Base-by-base conservation (phyloP, 2,797 vertebrate species). In the Diglossa cyanea region DNA sequence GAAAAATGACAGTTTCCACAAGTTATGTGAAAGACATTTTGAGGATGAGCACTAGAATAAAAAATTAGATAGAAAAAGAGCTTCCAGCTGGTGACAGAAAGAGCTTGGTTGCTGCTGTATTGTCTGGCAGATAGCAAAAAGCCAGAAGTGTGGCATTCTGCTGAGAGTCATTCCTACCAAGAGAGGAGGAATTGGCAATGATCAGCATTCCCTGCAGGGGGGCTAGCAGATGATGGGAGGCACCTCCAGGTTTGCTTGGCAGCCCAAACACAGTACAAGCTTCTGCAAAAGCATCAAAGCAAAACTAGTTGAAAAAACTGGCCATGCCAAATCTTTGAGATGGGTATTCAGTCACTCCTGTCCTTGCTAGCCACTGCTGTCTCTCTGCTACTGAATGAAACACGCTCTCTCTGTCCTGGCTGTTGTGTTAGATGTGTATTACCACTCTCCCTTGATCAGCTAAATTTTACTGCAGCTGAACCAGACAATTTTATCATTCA, bases 21-120 rank as follows among this genome's bases (percentile, higher is more conserved):
- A 81, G 62, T 82, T 62, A 30, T 53, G 53, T 53, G 91, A 85
- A 92, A 94, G 77, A 66, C 35, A 54, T 88, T 70, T 73, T 55
- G 74, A 90, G n/a, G 67, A 87, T 63, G 35, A 94, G 48, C 86
- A 87, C 55, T 61, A 63, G 85, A 66, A 73, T 94, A 60, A 94
- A 92, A 94, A 92, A 88, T 48, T 6, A 80, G 31, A 60, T 16
- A 65, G 65, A 79, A 82, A 72, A 87, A 87, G 53, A 78, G n/a
- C 72, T 91, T 93, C 82, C 88, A 90, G 90, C 86, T 78, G 67
- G 86, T 85, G 81, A 85, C 0, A 2, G 77, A 85, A 67, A 73
- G 44, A 73, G 51, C 48, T 61, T 76, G 75, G 74, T 89, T 91
- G 58, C 71, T 91, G 86, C 65, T 87, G 86, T 58, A 81, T 55